A percentile compares a stretch with the other conserved stretches of the same genome.
Conservation (phyloP, 2,113 vertebrate species). For the Sarotherodon lohbergeri region DNA sequence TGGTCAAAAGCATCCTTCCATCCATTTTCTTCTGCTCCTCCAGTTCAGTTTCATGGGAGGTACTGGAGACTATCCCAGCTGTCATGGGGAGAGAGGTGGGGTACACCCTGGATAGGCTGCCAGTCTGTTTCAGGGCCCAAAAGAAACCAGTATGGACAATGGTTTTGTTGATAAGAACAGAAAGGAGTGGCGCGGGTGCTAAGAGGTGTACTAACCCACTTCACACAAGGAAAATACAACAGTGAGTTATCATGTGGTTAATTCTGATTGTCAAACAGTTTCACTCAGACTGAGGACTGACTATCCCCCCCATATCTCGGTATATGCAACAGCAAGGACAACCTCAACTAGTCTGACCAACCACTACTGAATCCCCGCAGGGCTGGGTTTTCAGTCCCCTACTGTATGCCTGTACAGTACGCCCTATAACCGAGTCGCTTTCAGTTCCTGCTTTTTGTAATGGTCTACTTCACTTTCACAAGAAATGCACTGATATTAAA, state of each 20-base stretch:
- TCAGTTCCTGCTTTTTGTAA: not conserved
- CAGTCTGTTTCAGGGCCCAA: not conserved
- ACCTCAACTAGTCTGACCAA: not conserved
- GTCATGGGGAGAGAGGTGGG: not conserved
- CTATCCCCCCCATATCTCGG: not conserved
- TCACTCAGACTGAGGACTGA: not conserved
- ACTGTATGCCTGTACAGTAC: not conserved
- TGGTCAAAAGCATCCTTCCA: not conserved
- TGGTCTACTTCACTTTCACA: not conserved
- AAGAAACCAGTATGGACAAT: not conserved
- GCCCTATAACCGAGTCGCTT: not conserved
- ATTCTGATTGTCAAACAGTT: not conserved
- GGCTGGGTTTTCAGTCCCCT: not conserved
- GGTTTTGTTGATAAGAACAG: not conserved
- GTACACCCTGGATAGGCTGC: not conserved
- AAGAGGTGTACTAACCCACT: not conserved
- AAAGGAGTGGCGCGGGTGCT: not conserved
- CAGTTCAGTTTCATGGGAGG: not conserved
- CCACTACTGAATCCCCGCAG: not conserved
- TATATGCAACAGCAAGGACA: not conserved
- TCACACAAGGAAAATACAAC: not conserved
- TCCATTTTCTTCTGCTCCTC: not conserved
- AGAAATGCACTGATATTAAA: not conserved
- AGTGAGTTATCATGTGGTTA: not conserved
- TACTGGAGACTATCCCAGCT: not conserved